phyloP scores from a whole-genome alignment of 2,113 vertebrate genomes.

The Clinocottus analis region DNA sequence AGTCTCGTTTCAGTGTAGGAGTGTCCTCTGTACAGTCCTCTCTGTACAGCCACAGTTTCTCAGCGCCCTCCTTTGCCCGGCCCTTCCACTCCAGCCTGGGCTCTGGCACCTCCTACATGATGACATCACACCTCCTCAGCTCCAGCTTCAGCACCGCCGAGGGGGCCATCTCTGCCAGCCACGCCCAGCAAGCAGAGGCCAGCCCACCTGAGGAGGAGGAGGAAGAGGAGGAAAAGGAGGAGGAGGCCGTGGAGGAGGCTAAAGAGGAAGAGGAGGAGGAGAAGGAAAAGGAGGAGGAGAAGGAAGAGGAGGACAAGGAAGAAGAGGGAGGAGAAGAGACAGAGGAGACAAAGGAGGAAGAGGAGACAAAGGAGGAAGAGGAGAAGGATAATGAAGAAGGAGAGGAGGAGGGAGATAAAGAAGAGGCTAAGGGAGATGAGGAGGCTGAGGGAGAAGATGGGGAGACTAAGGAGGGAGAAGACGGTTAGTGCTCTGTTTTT shows the following conservation, averaged over 20 bases:
- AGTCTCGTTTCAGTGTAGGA: conserved; percentile 92
- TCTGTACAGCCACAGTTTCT: conserved; percentile 84
- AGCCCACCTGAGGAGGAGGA: conserved; percentile 73
- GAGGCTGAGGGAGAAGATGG: conserved; percentile 55
- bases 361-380: conserved; percentile 52
- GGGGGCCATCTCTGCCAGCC: conserved; percentile 87
- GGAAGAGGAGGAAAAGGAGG: conserved; percentile 12
- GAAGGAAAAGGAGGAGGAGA: neutral
- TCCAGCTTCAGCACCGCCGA: conserved; percentile 88
- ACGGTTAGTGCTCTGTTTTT: conserved; percentile 55
- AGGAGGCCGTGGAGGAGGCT: conserved; percentile 27
- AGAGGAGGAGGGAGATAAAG: conserved; percentile 35
- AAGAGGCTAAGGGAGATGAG: conserved; percentile 46
- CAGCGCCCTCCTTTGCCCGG: conserved; percentile 78
- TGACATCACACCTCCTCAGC: conserved; percentile 86
- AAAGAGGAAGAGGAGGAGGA: neutral
- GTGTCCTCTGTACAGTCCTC: conserved; percentile 85
- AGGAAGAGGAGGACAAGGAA: conserved; percentile 41
- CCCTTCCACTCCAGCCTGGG: conserved; percentile 86
- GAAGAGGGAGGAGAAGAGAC: conserved; percentile 57
- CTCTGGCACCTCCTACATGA: conserved; percentile 85
- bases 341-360: conserved; percentile 47
- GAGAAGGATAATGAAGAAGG: conserved; percentile 61
- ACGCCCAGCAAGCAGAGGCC: conserved; percentile 86
- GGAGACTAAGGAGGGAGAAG: conserved; percentile 51